Base-by-base conservation (phyloP, 30 jellyfish, hydroid and myxozoan genomes). In the Cassiopea andromeda region DNA sequence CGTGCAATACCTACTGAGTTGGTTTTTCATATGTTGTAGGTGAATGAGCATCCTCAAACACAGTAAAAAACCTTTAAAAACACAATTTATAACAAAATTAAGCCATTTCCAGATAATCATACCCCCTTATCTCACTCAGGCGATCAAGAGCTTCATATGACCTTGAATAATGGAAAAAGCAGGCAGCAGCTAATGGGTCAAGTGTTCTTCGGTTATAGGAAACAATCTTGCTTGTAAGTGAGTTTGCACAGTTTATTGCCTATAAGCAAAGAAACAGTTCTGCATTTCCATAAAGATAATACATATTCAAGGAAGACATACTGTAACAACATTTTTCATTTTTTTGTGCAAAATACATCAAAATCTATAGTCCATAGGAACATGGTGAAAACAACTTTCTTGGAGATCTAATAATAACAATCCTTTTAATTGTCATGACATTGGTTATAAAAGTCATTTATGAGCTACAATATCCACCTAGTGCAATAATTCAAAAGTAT, bases 141-240 rank as follows among this genome's bases (percentile, higher is more conserved):
- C 92, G 89, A 18, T 87, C 97, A 4, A 87, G 87, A 7, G 88
- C 86, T 80, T 95, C 99, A 88, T 90, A 90, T 1, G 95, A 69
- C 44, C 99, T 78, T 47, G 98, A 91, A 71, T 95, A 87, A 74
- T 95, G 95, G 85, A 95, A 91, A 81, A 90, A 95, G 85, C 97
- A 95, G 18, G 73, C 91, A 18, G 99, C 99, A 76, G 97, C 97
- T 44, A 95, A 74, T 38, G 97, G 93, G 61, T 95, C 99, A n/a
- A 95, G 68, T 14, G 99, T 90, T 84, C 99, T 91, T 70, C 99
- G 79, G 91, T 95, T 95, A 80, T 91, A 90, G 46, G 94, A 60
- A 6, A 94, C 89, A 61, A 91, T 79, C 82, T 89, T 95, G 60
- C 74, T 94, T 9, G 87, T 94, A 69, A 95, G 73, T 16, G 91